A percentile compares a stretch with the other conserved stretches of the same genome.
Evolutionary conservation across 2,888 invertebrate genomes (phyloP).

Genomic region (Erynnis tages): DNA sequence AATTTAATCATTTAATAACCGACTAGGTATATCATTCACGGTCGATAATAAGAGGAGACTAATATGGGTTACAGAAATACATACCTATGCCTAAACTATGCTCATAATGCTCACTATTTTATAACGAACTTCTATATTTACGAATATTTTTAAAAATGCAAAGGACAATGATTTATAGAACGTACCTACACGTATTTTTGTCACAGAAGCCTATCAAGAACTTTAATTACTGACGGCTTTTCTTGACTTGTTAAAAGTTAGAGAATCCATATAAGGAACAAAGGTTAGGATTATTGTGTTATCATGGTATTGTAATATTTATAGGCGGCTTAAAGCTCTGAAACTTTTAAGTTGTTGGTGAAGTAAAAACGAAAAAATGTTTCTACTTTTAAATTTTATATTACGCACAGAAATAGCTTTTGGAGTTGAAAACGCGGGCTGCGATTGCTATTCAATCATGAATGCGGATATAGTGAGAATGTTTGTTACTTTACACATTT

Average conservation of each 20-base stretch:
- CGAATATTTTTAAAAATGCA: too few relatives aligned
- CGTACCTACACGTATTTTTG: too few relatives aligned
- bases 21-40: too few relatives aligned
- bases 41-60: too few relatives aligned
- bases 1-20: too few relatives aligned
- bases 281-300: constrained; percentile 6
- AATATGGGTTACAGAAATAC: too few relatives aligned
- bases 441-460: background rate
- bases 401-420: background rate
- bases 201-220: background rate
- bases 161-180: too few relatives aligned
- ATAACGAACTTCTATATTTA: too few relatives aligned
- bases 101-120: too few relatives aligned
- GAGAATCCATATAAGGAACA: background rate
- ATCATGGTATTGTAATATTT: background rate
- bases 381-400: background rate
- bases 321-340: background rate
- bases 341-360: background rate
- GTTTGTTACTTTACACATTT: too few relatives aligned
- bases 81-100: too few relatives aligned
- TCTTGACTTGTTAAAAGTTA: background rate
- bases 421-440: background rate
- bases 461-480: too few relatives aligned
- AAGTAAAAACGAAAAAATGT: background rate
- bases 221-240: background rate